Conservation (phyloP, 2,888 invertebrate genomes). For the Ennomos fuscantarius region DNA sequence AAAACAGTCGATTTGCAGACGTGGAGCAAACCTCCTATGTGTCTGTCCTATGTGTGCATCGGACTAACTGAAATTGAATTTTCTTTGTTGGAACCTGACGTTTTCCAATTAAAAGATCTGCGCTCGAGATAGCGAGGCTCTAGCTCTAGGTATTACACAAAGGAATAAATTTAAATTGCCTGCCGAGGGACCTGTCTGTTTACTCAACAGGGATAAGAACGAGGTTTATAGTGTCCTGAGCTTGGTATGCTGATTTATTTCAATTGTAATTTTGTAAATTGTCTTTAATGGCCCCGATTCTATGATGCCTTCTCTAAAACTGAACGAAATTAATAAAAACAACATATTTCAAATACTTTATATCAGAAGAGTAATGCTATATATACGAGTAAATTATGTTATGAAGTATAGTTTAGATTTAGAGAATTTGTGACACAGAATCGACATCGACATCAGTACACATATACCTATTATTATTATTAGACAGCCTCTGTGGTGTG, state of each 20-base stretch:
- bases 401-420: too few relatives aligned
- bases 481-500: too few relatives aligned
- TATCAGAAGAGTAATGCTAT: too few relatives aligned
- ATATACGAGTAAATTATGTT: too few relatives aligned
- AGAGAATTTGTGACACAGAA: too few relatives aligned
- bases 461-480: too few relatives aligned
- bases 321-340: too few relatives aligned
- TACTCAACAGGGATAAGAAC: slow-evolving; percentile 3
- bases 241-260: slow-evolving; percentile 4
- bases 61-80: slow-evolving; percentile 63
- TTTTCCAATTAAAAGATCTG: slow-evolving; percentile 70
- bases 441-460: too few relatives aligned
- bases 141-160: slow-evolving; percentile 40
- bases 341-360: slow-evolving; percentile 1
- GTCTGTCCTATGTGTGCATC: slow-evolving; percentile 23
- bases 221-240: neutral
- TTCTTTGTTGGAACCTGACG: slow-evolving; percentile 60
- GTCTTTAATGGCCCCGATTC: too few relatives aligned
- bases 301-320: too few relatives aligned
- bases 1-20: neutral
- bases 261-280: neutral
- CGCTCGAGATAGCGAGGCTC: slow-evolving; percentile 44
- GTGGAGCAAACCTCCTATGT: neutral
- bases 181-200: slow-evolving; percentile 25
- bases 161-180: slow-evolving; percentile 53